Evolutionary conservation across 2,888 invertebrate species (phyloP).

Genomic region (Scaptomyza cyrtandrae): DNA sequence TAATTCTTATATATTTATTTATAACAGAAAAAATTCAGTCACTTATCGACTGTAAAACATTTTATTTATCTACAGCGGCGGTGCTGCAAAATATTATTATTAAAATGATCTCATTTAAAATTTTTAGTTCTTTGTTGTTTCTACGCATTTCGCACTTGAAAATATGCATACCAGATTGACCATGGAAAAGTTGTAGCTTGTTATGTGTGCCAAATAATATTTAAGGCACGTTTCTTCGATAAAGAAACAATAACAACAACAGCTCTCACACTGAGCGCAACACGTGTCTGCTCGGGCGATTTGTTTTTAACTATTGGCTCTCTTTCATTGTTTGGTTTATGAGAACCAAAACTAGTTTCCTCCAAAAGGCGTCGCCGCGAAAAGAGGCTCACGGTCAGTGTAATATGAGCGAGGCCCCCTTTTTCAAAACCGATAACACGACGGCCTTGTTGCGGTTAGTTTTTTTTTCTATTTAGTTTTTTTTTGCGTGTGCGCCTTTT

Average conservation of each 20-base stretch:
- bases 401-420: constrained; percentile 26
- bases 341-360: constrained; percentile 61
- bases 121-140: constrained; percentile 1
- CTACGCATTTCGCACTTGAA: constrained; percentile 14
- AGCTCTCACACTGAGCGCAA: constrained; percentile 52
- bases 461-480: constrained; percentile 12
- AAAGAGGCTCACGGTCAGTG: constrained; percentile 56
- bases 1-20: too few relatives aligned
- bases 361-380: constrained; percentile 42
- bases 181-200: constrained; percentile 22
- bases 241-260: constrained; percentile 21
- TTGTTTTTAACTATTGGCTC: constrained; percentile 22
- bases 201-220: constrained; percentile 28
- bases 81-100: not conserved
- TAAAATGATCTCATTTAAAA: constrained; percentile 8
- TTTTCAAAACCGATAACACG: constrained; percentile 51
- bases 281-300: constrained; percentile 63
- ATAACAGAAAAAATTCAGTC: too few relatives aligned
- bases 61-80: not conserved
- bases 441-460: constrained; percentile 51
- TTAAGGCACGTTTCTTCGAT: constrained; percentile 46
- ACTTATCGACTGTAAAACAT: too few relatives aligned
- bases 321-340: constrained; percentile 17
- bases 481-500: constrained; percentile 11
- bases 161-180: constrained; percentile 23